Conservation (phyloP, 2,113 vertebrate genomes). For the Chaetura pelagica region DNA sequence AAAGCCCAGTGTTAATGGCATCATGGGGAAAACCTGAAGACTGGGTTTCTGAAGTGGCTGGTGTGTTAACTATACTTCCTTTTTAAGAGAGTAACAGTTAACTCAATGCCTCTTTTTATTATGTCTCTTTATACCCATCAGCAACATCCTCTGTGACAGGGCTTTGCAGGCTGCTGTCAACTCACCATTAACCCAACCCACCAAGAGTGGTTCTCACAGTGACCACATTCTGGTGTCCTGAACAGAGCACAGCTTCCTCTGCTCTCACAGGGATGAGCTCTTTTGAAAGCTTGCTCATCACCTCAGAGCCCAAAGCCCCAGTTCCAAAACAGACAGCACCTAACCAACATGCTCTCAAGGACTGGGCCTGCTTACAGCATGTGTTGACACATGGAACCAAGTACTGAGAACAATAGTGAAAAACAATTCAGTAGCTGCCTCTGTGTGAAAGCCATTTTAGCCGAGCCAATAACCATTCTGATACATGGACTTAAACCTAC, state of each 20-base stretch:
- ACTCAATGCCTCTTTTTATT: neutral
- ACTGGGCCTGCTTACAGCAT: accelerated
- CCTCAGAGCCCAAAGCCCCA: accelerated
- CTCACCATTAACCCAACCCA: accelerated
- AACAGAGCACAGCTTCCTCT: accelerated
- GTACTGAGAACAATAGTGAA: accelerated
- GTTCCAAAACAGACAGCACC: neutral
- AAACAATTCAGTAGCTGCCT: neutral
- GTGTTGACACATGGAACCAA: accelerated
- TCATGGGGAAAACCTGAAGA: accelerated
- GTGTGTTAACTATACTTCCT: accelerated
- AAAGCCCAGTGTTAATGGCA: neutral
- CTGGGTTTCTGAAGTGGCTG: accelerated
- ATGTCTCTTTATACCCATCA: neutral
- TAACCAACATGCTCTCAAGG: accelerated
- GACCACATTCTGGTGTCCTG: accelerated
- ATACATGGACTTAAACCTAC: accelerated
- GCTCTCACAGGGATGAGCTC: accelerated
- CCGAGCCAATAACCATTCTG: neutral
- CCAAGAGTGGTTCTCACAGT: accelerated
- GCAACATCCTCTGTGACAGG: accelerated
- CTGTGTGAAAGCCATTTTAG: neutral
- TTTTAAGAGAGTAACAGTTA: no score
- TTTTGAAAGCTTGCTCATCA: neutral
- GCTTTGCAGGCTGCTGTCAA: no score